Base-by-base conservation (phyloP, 2,113 vertebrate species). In the Datnioides undecimradiatus region DNA sequence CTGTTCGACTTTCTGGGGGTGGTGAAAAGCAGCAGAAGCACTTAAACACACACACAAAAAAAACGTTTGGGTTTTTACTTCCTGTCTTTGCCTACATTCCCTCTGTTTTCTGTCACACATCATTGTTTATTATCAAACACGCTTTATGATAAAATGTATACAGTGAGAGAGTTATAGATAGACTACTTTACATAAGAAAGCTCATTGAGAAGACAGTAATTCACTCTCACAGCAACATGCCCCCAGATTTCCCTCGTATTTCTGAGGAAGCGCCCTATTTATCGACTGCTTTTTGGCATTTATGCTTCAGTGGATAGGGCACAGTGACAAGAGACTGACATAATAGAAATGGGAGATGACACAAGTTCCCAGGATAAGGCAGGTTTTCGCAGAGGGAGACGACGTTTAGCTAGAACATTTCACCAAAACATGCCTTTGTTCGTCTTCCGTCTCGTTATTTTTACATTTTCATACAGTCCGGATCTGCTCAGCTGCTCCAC, bases 281-380 rank as follows among this genome's bases (percentile, higher is more conserved):
- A 21, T n/a, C 23, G 23, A 52, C 8, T 16, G 8, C 33, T 5
- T 34, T 77, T 41, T 81, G 63, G 65, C 78, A 84, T 87, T 87
- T 63, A 81, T 57, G 73, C 73, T 71, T 87, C 74, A 75, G 34
- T 34, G 40, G n/a, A 58, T 55, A 12, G 31, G 64, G 51, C 29
- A 49, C 0, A 3, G 38, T 62, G 73, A 46, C 31, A 31, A 52
- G 23, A 70, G 6, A 77, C 17, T 16, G 54, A 73, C 48, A 29
- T 31, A 27, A 55, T 23, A 62, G 21, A 62, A 54, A 55, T 55
- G 45, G 59, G 17, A 59, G 43, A 49, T 62, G 68, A 65, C 57
- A 51, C 16, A 5, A 0, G 27, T 72, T 36, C 12, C n/a, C 52
- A 23, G 65, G 70, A 59, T 74, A 40, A 48, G 34, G 54, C 4